Evolutionary conservation across 30 jellyfish, hydroid and myxozoan species (phyloP).

Genomic region (Turritopsis dohrnii): DNA sequence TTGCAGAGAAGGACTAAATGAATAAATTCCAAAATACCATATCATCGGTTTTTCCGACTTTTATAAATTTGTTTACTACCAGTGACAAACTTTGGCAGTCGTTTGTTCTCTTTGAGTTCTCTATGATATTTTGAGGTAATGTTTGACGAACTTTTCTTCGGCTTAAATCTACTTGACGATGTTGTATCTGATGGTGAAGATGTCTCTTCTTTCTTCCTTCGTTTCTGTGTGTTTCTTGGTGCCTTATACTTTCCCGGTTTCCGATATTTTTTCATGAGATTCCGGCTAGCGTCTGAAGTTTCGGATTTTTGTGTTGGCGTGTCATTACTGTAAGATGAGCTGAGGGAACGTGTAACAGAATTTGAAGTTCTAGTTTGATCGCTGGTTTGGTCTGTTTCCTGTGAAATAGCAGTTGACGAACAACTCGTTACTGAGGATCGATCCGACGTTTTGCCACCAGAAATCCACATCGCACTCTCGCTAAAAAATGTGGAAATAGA

Average conservation of each 20-base stretch:
- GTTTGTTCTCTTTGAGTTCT: background rate
- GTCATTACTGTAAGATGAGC: background rate
- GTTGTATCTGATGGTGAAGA: background rate
- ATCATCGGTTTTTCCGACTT: background rate
- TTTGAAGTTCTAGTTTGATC: background rate
- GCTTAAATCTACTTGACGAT: background rate
- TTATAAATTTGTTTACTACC: background rate
- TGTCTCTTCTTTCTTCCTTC: no score
- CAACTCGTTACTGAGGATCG: background rate
- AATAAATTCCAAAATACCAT: background rate
- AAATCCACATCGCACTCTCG: background rate
- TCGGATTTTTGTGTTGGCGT: background rate
- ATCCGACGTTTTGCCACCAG: background rate
- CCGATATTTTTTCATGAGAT: background rate
- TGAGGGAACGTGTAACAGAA: background rate
- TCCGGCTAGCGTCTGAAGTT: background rate
- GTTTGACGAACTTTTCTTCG: background rate
- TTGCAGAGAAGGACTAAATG: no score
- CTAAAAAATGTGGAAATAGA: background rate
- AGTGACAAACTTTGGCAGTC: background rate
- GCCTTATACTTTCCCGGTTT: background rate
- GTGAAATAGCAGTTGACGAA: background rate
- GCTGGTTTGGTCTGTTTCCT: background rate
- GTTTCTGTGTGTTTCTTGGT: background rate
- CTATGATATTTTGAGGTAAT: background rate